Evolutionary conservation across 2,113 vertebrate species (phyloP), one percentile per base, ranked within the genome.

Genomic region (Chloropsis hardwickii): DNA sequence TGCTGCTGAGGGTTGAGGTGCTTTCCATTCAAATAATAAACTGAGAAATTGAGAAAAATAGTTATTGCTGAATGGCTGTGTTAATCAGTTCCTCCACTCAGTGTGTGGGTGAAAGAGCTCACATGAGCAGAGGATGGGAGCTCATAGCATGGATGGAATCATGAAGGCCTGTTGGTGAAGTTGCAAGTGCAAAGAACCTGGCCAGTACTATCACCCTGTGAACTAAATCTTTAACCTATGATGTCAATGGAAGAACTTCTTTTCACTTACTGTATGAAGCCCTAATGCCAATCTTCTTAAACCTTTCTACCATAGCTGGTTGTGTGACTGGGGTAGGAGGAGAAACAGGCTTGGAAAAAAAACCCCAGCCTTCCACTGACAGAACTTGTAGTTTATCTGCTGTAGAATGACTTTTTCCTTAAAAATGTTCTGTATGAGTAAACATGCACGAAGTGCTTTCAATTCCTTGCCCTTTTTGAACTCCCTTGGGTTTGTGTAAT

Each of bases 91-190:
- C 45, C 17, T 65, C 5, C 1, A 4, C 7, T 31, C 31, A 50
- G 4, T 45, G 10, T 29, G 9, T 22, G 15, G 2, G 3, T 20
- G 14, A 39, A 7, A 54, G 25, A 24, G 4, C 33, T 95, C 28
- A 58, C 33, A 22, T 0, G 1, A 80, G 47, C 31, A 51, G 65
- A 74, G 6, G 8, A 51, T 19, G 8, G 8, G 48, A 67, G 5
- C 35, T 58, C 9, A 6, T 5, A 47, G 8, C 0, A 1, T 19
- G 4, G 57, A 37, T 3, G 62, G 20, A 16, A 6, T 6, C 15
- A 47, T 4, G 20, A 50, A 31, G 29, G 6, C 11, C 31, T 58
- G 9, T 18, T 65, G 35, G 4, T 54, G 35, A 79, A 79, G 45
- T 3, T 50, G 21, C 23, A 40, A 83, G 14, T 7, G 7, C 25